A percentile compares a stretch with the other conserved stretches of the same genome.
phyloP scores from a whole-genome alignment of 2,888 invertebrate species.

The Pandemis corylana region DNA sequence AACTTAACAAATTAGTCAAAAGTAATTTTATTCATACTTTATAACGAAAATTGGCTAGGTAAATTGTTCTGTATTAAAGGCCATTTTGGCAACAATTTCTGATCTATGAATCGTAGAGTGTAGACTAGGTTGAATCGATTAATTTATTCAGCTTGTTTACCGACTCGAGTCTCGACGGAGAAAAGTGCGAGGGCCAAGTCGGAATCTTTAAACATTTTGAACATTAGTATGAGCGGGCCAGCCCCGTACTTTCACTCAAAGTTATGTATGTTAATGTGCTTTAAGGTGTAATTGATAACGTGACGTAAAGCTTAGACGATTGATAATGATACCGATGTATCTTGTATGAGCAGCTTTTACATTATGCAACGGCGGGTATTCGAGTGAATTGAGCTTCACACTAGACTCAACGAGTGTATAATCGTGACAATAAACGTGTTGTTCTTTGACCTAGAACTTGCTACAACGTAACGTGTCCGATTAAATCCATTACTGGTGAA shows the following conservation, averaged over 20 bases:
- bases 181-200: conserved; percentile 77
- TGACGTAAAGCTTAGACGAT: conserved; percentile 72
- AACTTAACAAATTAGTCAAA: background rate
- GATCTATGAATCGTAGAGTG: conserved; percentile 70
- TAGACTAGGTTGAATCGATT: conserved; percentile 71
- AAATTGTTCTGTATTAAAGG: background rate
- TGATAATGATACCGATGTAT: conserved; percentile 48
- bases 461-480: conserved; percentile 15
- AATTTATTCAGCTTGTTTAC: conserved; percentile 81
- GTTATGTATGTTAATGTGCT: conserved; percentile 81
- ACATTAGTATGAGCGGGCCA: conserved; percentile 79
- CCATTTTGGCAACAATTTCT: conserved; percentile 40
- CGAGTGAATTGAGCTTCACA: conserved; percentile 1
- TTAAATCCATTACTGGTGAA: conserved; percentile 20
- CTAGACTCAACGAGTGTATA: background rate
- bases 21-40: background rate
- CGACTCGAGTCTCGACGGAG: conserved; percentile 72
- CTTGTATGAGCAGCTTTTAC: conserved; percentile 30
- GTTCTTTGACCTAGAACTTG: conserved; percentile 42
- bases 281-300: conserved; percentile 75
- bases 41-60: background rate
- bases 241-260: conserved; percentile 80
- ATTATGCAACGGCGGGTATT: conserved; percentile 25
- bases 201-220: conserved; percentile 80
- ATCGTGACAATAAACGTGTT: conserved; percentile 24